These are phyloP conservation scores for Melanocharis versteri DNA, from an alignment of 2,113 vertebrate genomes.

Conservation along the genomic window DNA sequence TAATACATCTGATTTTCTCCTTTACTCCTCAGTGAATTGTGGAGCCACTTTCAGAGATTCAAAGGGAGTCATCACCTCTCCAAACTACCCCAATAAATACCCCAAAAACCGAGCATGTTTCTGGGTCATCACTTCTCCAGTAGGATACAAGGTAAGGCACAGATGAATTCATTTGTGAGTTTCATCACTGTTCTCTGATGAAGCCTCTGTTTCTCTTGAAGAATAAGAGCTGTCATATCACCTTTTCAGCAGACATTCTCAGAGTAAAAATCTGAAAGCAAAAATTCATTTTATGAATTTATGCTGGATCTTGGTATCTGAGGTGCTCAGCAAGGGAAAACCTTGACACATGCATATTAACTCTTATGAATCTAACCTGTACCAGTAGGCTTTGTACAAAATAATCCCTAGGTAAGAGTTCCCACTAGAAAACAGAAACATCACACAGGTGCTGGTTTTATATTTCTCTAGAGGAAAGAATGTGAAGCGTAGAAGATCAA, in stretches of 20 bases:
- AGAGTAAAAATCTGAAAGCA: background rate
- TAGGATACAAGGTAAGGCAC: slow-evolving; percentile 49
- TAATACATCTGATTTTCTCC: background rate
- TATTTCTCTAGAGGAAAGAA: background rate
- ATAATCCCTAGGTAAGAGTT: background rate
- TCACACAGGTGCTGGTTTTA: background rate
- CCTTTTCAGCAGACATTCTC: background rate
- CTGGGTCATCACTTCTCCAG: slow-evolving; percentile 63
- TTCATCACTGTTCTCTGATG: background rate
- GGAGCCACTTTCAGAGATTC: slow-evolving; percentile 49
- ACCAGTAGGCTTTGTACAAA: background rate
- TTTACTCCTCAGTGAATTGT: slow-evolving; percentile 57
- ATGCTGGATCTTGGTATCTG: background rate
- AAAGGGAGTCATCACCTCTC: slow-evolving; percentile 52
- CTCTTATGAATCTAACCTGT: background rate
- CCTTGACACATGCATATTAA: background rate
- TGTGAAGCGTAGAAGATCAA: background rate
- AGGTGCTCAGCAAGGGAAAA: background rate
- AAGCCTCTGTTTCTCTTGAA: background rate
- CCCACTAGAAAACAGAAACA: background rate
- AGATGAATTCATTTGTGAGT: background rate
- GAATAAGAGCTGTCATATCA: background rate
- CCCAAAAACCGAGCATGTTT: slow-evolving; percentile 47
- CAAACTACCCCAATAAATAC: slow-evolving; percentile 60
- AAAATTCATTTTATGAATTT: background rate